Conservation (phyloP, 2,113 vertebrate genomes). For the Riparia riparia region DNA sequence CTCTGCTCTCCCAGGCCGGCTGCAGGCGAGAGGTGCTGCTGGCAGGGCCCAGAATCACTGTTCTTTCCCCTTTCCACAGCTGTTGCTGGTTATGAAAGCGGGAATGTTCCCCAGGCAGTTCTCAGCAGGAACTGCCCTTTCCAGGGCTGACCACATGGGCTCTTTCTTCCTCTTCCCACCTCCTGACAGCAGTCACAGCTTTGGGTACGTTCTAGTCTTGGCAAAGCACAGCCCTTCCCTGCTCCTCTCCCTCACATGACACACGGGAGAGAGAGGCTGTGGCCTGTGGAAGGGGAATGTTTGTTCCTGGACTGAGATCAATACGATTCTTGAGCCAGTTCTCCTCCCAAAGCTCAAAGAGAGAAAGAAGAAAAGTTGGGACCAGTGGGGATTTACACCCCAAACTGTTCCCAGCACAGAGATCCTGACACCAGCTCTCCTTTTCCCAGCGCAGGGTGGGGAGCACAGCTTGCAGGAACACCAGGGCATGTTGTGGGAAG, state of each 20-base stretch:
- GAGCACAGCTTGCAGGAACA: background rate
- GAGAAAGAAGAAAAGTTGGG: background rate
- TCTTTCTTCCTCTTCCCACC: slow-evolving; percentile 3
- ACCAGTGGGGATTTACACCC: background rate
- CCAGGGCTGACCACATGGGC: background rate
- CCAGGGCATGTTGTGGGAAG: background rate
- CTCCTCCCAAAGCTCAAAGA: background rate
- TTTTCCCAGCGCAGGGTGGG: background rate
- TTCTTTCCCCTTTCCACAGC: slow-evolving; percentile 33
- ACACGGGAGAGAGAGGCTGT: background rate
- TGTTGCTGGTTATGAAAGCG: slow-evolving; percentile 40
- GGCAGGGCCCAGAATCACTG: background rate
- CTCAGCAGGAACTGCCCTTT: slow-evolving; percentile 21
- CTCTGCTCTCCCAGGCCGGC: background rate
- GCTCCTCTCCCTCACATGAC: background rate
- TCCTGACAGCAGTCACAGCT: background rate
- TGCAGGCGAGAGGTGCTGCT: background rate
- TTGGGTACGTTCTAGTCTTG: background rate
- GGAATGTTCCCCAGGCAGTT: slow-evolving; percentile 30
- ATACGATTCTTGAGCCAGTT: background rate
- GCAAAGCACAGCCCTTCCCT: background rate
- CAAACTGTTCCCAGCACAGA: background rate
- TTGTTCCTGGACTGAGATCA: background rate
- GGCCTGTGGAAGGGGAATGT: background rate
- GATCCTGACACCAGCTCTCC: background rate